A percentile compares a stretch with the other conserved stretches of the same genome.
These are phyloP conservation scores for Procambarus virginalis DNA, from an alignment of 1,140 invertebrate genomes.

Conservation along the genomic window DNA sequence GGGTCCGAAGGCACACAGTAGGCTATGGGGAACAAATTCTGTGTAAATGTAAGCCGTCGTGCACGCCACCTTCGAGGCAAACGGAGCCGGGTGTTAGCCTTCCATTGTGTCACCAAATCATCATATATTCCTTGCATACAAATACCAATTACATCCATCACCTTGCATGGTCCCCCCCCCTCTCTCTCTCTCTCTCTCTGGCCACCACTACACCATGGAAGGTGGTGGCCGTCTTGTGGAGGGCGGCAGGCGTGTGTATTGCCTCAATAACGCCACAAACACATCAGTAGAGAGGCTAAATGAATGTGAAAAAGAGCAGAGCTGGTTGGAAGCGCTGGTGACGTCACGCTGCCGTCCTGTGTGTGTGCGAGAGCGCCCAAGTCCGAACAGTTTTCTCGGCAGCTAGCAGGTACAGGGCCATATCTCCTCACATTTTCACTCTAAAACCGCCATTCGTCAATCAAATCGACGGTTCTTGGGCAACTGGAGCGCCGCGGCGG, in stretches of 20 bases:
- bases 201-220: background rate
- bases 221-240: background rate
- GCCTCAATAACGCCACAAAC: background rate
- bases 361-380: constrained; percentile 45
- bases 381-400: constrained; percentile 49
- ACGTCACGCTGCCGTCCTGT: constrained; percentile 45
- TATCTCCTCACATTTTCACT: constrained; percentile 45
- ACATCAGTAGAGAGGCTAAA: constrained; percentile 41
- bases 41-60: background rate
- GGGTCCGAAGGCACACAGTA: background rate
- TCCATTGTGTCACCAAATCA: constrained; percentile 37
- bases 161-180: background rate
- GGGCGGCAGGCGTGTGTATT: background rate
- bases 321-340: constrained; percentile 44
- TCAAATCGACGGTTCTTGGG: background rate
- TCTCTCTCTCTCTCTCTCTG: background rate
- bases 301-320: constrained; percentile 62
- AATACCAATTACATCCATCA: constrained; percentile 18
- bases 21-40: constrained; percentile 7
- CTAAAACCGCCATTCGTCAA: constrained; percentile 19
- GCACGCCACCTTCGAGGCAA: constrained; percentile 29
- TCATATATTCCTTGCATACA: constrained; percentile 36
- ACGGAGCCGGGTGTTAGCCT: constrained; percentile 20
- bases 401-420: constrained; percentile 36
- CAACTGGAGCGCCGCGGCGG: background rate